phyloP scores from a whole-genome alignment of 2,113 vertebrate genomes.

The Clinocottus analis region DNA sequence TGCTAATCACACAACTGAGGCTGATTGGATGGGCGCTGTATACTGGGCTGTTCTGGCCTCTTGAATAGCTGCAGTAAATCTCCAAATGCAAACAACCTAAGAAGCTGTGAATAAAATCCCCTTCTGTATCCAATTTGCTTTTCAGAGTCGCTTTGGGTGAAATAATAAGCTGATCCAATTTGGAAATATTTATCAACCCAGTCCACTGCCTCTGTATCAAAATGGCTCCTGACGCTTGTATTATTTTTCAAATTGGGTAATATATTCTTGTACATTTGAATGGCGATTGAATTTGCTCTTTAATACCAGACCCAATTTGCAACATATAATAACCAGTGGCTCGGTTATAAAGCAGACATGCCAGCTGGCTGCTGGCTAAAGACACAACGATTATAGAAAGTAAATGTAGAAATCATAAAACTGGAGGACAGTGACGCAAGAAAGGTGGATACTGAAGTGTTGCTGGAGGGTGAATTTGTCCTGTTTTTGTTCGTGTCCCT shows the following conservation, averaged over 20 bases:
- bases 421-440: constrained; percentile 18
- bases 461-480: constrained; percentile 35
- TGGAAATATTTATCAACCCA: constrained; percentile 82
- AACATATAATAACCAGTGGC: constrained; percentile 62
- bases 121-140: constrained; percentile 78
- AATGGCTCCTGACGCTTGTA: constrained; percentile 68
- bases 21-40: constrained; percentile 61
- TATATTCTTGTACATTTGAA: constrained; percentile 78
- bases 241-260: constrained; percentile 77
- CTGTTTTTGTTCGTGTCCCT: constrained; percentile 44
- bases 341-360: constrained; percentile 57
- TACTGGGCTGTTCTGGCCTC: constrained; percentile 66
- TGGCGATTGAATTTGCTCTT: constrained; percentile 75
- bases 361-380: constrained; percentile 40
- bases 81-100: constrained; percentile 75
- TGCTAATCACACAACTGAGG: constrained; percentile 72
- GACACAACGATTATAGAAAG: constrained; percentile 45
- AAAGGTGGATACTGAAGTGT: constrained; percentile 16
- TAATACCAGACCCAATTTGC: constrained; percentile 71
- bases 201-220: constrained; percentile 71
- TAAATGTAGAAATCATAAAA: constrained; percentile 61
- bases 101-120: constrained; percentile 76
- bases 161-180: constrained; percentile 83
- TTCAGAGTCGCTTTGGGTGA: constrained; percentile 76
- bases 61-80: constrained; percentile 76